These are phyloP conservation scores for Cephus nigrinus DNA, from an alignment of 2,888 invertebrate species.

Conservation along the genomic window DNA sequence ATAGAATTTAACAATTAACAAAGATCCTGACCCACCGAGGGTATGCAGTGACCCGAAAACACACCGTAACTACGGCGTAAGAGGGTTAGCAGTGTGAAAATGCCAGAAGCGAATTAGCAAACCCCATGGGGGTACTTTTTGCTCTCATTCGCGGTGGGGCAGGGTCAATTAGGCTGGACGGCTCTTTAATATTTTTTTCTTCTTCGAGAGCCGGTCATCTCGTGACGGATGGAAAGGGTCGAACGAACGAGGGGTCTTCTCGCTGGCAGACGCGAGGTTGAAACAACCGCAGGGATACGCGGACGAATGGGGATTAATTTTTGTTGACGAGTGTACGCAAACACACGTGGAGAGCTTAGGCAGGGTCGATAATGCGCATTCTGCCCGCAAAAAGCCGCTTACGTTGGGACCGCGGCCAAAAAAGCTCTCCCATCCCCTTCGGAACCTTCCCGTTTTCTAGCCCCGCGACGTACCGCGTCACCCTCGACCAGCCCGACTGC, in stretches of 20 bases:
- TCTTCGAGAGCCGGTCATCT: not conserved
- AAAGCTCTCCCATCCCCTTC: conserved; percentile 32
- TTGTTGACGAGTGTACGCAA: conserved; percentile 18
- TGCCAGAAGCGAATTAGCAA: conserved; percentile 1
- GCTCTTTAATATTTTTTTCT: conserved; percentile 1
- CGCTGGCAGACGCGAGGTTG: not conserved
- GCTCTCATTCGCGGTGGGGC: not conserved
- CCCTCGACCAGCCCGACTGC: not conserved
- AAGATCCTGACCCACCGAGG: too few relatives aligned
- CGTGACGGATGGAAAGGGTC: too few relatives aligned
- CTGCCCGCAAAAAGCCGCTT: conserved; percentile 49
- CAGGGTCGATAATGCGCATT: conserved; percentile 53
- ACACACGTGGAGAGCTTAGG: conserved; percentile 13
- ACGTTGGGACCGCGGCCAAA: conserved; percentile 43
- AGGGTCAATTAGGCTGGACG: conserved; percentile 1
- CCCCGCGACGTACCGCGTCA: conserved; percentile 1
- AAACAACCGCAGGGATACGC: not conserved
- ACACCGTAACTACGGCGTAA: not conserved
- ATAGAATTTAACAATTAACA: too few relatives aligned
- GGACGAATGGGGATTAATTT: conserved; percentile 29
- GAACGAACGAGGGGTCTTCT: not conserved
- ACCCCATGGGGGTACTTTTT: not conserved
- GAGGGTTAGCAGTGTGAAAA: not conserved
- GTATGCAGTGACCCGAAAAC: too few relatives aligned
- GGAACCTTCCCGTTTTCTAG: too few relatives aligned